Conservation (phyloP, 2,888 invertebrate species). For the Drosophila rellima region DNA sequence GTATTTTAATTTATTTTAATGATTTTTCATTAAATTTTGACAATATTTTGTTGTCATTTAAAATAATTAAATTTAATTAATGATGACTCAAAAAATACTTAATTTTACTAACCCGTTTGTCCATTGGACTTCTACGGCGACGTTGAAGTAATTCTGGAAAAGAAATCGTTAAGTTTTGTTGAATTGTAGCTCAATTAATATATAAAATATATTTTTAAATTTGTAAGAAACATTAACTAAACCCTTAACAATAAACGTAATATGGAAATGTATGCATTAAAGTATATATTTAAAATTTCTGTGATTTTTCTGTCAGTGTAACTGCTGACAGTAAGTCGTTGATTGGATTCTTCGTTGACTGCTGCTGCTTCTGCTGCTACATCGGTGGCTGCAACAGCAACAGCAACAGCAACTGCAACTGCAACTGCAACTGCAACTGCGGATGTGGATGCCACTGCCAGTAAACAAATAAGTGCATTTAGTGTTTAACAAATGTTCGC, state of each 20-base stretch:
- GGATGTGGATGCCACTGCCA: conserved; percentile 51
- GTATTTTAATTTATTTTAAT: not conserved
- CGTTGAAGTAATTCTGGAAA: no score
- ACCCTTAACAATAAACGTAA: no score
- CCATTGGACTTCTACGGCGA: no score
- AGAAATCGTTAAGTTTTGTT: no score
- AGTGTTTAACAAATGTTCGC: conserved; percentile 82
- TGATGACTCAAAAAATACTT: no score
- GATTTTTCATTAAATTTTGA: not conserved
- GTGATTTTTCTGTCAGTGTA: conserved; percentile 18
- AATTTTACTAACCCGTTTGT: no score
- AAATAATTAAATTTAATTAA: no score
- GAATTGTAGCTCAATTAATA: no score
- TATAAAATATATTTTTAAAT: no score
- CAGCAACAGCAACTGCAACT: conserved; percentile 21
- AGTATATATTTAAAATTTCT: not conserved
- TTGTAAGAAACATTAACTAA: no score
- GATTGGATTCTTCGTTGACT: conserved; percentile 59
- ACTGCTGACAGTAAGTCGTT: conserved; percentile 70
- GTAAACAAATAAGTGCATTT: conserved; percentile 82
- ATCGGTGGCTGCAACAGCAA: conserved; percentile 6
- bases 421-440: conserved; percentile 28
- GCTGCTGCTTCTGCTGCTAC: conserved; percentile 21
- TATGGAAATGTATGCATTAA: no score
- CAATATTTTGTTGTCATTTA: no score